These are phyloP conservation scores for Formicarius rufipectus DNA, from an alignment of 2,113 vertebrate genomes.

Conservation along the genomic window DNA sequence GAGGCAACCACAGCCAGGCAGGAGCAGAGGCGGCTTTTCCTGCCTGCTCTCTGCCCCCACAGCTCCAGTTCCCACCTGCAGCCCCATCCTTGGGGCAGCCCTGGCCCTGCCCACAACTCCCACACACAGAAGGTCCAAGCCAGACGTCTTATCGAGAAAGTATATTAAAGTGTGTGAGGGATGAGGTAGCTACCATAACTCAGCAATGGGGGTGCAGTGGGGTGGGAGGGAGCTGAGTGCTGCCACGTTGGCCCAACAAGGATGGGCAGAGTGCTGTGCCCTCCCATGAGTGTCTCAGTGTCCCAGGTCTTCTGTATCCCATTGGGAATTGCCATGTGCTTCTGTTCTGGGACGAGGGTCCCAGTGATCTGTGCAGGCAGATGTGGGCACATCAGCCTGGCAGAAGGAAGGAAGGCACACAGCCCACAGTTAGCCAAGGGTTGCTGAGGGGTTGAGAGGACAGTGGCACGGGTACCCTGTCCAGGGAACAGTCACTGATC, in stretches of 20 bases:
- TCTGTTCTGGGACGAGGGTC: not conserved
- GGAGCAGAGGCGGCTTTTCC: not conserved
- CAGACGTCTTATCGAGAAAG: not conserved
- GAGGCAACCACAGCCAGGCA: rapidly evolving
- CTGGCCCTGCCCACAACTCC: not conserved
- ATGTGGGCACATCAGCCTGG: not conserved
- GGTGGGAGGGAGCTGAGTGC: not conserved
- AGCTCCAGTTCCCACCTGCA: not conserved
- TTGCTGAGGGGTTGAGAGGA: not conserved
- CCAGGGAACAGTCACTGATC: not conserved
- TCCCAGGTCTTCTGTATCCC: not conserved
- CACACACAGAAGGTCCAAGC: rapidly evolving
- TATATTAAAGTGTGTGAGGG: not conserved
- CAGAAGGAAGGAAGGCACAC: not conserved
- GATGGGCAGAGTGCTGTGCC: not conserved
- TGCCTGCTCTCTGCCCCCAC: not conserved
- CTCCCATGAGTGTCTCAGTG: not conserved
- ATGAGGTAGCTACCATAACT: not conserved
- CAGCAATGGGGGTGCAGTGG: not conserved
- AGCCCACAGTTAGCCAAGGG: not conserved
- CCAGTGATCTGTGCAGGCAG: not conserved
- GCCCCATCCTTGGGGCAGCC: not conserved
- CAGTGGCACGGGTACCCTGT: not conserved
- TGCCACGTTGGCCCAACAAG: not conserved
- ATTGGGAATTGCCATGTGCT: not conserved